These are phyloP conservation scores for Athrips mouffetella DNA, from an alignment of 2,888 invertebrate genomes.

Conservation along the genomic window DNA sequence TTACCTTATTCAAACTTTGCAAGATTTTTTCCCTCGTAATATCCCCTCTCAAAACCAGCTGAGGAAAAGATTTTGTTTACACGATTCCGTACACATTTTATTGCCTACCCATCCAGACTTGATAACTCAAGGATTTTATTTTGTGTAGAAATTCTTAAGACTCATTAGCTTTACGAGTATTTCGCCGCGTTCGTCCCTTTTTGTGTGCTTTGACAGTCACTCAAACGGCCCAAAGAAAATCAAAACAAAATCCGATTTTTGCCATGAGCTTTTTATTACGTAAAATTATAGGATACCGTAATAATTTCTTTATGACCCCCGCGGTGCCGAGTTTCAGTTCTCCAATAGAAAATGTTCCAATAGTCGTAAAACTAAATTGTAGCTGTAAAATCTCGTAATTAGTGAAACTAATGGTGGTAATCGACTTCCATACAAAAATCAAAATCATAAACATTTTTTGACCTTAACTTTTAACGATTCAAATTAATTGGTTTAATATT, in stretches of 20 bases:
- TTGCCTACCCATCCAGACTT: not conserved
- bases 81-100: slow-evolving; percentile 6
- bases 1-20: slow-evolving; percentile 72
- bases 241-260: slow-evolving; percentile 29
- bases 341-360: slow-evolving; percentile 62
- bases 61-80: slow-evolving; percentile 36
- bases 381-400: slow-evolving; percentile 67
- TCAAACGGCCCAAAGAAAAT: slow-evolving; percentile 20
- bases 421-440: slow-evolving; percentile 61
- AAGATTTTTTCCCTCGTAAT: slow-evolving; percentile 60
- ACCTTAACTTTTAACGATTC: slow-evolving; percentile 14
- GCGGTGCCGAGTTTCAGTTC: slow-evolving; percentile 44
- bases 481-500: slow-evolving; percentile 14
- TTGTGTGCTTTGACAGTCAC: not conserved
- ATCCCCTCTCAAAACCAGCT: slow-evolving; percentile 43
- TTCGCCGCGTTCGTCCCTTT: not conserved
- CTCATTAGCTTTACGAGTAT: slow-evolving; percentile 1
- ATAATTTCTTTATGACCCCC: slow-evolving; percentile 58
- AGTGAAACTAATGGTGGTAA: slow-evolving; percentile 71
- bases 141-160: not conserved
- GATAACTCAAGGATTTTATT: not conserved
- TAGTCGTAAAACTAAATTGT: slow-evolving; percentile 65
- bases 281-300: slow-evolving; percentile 55
- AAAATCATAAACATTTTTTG: slow-evolving; percentile 47
- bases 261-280: slow-evolving; percentile 46